Conservation (phyloP, 30 jellyfish, hydroid and myxozoan species). For the Cassiopea xamachana region DNA sequence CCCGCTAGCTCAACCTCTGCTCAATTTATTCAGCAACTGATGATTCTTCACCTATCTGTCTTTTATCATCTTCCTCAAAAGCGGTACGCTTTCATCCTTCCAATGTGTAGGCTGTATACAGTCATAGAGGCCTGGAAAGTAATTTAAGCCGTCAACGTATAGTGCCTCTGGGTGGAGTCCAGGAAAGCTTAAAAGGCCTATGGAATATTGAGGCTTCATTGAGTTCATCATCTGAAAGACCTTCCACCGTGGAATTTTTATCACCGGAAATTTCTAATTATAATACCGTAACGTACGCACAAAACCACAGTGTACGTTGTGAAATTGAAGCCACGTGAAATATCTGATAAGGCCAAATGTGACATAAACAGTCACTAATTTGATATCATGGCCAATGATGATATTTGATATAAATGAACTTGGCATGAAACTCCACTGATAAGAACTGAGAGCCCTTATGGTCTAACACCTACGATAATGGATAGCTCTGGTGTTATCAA, state of each 20-base stretch:
- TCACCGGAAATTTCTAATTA: constrained; percentile 55
- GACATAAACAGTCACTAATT: constrained; percentile 14
- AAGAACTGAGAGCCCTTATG: neutral
- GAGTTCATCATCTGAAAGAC: constrained; percentile 25
- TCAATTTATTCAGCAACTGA: constrained; percentile 17
- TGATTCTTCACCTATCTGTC: constrained; percentile 2
- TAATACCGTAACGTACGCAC: constrained; percentile 21
- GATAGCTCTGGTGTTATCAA: neutral
- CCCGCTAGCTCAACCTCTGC: neutral
- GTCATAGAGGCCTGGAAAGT: constrained; percentile 31
- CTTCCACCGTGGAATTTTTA: constrained; percentile 11
- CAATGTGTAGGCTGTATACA: constrained; percentile 5
- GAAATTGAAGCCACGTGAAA: neutral
- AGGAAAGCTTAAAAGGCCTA: constrained; percentile 50
- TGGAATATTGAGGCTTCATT: constrained; percentile 31
- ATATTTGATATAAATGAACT: neutral
- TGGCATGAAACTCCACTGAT: neutral
- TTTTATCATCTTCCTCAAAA: constrained; percentile 34
- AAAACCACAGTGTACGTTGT: constrained; percentile 17
- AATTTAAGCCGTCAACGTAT: constrained; percentile 35
- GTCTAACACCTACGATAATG: neutral
- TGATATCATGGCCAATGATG: constrained; percentile 4
- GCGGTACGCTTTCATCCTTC: constrained; percentile 65
- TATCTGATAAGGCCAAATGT: neutral
- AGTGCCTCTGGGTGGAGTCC: constrained; percentile 63